Base-by-base conservation (phyloP, 2,888 invertebrate species). In the Smittia sp. region DNA sequence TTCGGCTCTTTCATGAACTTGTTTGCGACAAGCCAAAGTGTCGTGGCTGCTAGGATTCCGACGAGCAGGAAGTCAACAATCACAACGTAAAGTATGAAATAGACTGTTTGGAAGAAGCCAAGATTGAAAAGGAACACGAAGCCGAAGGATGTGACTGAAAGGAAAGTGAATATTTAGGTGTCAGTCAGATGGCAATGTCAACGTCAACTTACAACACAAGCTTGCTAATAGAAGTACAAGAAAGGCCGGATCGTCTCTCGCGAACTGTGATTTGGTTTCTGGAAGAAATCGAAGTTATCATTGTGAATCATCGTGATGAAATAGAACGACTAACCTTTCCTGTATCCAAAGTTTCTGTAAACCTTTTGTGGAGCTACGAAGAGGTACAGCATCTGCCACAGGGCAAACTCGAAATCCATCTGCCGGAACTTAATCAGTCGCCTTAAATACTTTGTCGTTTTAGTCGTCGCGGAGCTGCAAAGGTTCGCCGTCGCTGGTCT, bases 391-490 rank as follows among this genome's bases (percentile, higher is more conserved):
- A 98, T 98, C 86, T 99, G 98, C 98, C 98, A 99, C n/a, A 92
- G 85, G 0, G 98, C 98, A 85, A 96, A 98, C 81, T 99, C 97
- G 84, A 99, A 99, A 84, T 99, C 98, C 98, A 99, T 99, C 84
- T 98, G 98, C 79, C 93, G 89, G 80, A 96, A 96, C 82, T 94
- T 93, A 75, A 94, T 85, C 75, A 96, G 83, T 79, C 94, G 87
- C 76, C 93, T 85, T 70, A 96, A 84, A 82, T 95, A 95, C 84
- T 92, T 92, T 83, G 92, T 93, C 75, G 92, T 87, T 83, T 96
- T 96, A 58, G 92, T 90, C 54, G 94, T 90, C 1, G 95, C 96
- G 74, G 92, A 90, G 78, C 91, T 89, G 77, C 90, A 90, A 77
- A 85, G 85, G 78, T 87, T 88, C 20, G 85, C 87, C 25, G 91